These are phyloP conservation scores for Pseudachorutes palmiensis DNA, from an alignment of 1,140 invertebrate genomes.

Conservation along the genomic window DNA sequence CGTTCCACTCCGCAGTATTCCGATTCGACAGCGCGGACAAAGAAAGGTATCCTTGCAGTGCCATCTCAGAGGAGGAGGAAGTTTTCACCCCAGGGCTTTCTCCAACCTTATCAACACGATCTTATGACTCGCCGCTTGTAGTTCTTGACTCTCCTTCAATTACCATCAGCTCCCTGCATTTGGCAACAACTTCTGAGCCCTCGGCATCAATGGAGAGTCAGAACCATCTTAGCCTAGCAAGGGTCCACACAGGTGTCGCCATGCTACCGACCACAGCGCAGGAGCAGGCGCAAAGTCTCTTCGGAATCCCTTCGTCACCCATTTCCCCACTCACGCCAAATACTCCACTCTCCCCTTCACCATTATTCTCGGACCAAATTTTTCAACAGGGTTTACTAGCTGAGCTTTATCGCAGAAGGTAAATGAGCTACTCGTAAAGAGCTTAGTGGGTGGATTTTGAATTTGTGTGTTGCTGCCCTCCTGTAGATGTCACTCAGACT, in stretches of 20 bases:
- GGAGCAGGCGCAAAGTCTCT: slow-evolving; percentile 29
- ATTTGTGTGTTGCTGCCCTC: too few relatives aligned
- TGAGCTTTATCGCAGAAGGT: slow-evolving; percentile 38
- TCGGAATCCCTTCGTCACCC: slow-evolving; percentile 47
- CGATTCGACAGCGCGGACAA: slow-evolving; percentile 48
- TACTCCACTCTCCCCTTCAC: slow-evolving; percentile 46
- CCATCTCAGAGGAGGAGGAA: slow-evolving; percentile 49
- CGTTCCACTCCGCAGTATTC: slow-evolving; percentile 45
- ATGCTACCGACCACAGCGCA: slow-evolving; percentile 39
- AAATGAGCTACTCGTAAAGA: too few relatives aligned
- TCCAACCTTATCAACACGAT: slow-evolving; percentile 49
- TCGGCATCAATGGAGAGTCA: slow-evolving; percentile 39
- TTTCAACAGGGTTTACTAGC: slow-evolving; percentile 44
- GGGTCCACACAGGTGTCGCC: slow-evolving; percentile 46
- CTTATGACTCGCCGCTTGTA: slow-evolving; percentile 38
- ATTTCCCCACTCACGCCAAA: slow-evolving; percentile 48
- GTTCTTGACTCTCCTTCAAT: slow-evolving; percentile 51
- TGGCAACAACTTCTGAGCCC: too few relatives aligned
- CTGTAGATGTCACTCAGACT: slow-evolving; percentile 63
- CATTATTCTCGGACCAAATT: slow-evolving; percentile 40
- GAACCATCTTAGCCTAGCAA: slow-evolving; percentile 31
- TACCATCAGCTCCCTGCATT: slow-evolving; percentile 51
- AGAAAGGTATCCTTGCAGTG: slow-evolving; percentile 43
- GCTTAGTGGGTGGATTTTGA: too few relatives aligned
- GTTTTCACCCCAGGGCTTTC: slow-evolving; percentile 51